Evolutionary conservation across 2,113 vertebrate species (phyloP).

Genomic region (Tetrao urogallus): DNA sequence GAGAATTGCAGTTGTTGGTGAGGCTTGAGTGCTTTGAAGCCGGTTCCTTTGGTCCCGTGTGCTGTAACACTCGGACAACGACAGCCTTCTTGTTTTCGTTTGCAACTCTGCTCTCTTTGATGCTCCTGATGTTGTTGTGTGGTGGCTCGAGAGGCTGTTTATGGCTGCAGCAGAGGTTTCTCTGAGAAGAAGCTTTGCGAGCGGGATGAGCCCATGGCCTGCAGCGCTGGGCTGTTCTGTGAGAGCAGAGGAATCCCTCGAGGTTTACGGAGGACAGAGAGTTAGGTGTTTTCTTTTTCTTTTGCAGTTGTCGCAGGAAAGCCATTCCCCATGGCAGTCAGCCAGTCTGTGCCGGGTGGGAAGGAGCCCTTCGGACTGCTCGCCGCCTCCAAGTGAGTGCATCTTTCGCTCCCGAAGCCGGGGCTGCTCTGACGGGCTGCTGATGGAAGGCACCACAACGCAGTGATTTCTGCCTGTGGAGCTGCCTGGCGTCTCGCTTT

Average conservation of each 20-base stretch:
- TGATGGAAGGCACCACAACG: rapidly evolving
- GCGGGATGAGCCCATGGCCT: not conserved
- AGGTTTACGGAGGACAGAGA: rapidly evolving
- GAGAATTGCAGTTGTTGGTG: not conserved
- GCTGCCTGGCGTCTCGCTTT: not conserved
- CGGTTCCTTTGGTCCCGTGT: rapidly evolving
- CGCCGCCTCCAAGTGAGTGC: constrained; percentile 85
- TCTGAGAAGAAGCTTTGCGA: not conserved
- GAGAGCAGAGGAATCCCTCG: not conserved
- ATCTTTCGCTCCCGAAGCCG: not conserved
- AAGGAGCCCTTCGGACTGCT: constrained; percentile 92
- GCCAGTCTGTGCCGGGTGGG: constrained; percentile 80
- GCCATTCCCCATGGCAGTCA: constrained; percentile 80
- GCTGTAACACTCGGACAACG: rapidly evolving
- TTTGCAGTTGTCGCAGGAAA: constrained; percentile 80
- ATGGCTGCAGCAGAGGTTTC: not conserved
- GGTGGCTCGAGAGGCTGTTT: rapidly evolving
- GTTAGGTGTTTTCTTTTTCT: not conserved
- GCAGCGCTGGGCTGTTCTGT: not conserved
- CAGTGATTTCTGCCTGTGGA: rapidly evolving
- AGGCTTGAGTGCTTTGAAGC: not conserved
- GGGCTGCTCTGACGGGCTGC: not conserved
- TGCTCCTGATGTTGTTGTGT: rapidly evolving
- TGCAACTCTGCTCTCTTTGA: not conserved
- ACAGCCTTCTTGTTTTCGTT: not conserved